Evolutionary conservation across 2,888 invertebrate genomes (phyloP).

Genomic region (Orthosia cruda): DNA sequence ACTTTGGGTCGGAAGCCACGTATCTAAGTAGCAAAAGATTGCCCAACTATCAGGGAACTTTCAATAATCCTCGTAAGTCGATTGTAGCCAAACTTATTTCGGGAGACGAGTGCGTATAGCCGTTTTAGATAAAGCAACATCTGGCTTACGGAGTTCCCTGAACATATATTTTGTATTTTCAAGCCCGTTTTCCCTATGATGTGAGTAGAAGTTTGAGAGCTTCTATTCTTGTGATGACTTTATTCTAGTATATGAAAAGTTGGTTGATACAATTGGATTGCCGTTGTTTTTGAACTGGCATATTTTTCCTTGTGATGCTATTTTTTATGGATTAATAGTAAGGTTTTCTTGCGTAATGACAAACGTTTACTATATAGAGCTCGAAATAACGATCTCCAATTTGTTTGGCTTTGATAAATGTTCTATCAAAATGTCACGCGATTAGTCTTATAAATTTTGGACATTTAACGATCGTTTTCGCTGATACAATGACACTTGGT

Average conservation of each 20-base stretch:
- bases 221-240: slow-evolving; percentile 45
- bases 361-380: too few species aligned
- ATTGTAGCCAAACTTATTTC: slow-evolving; percentile 81
- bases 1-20: slow-evolving; percentile 82
- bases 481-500: too few species aligned
- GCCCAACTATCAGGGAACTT: slow-evolving; percentile 84
- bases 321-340: too few species aligned
- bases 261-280: slow-evolving; percentile 15
- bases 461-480: too few species aligned
- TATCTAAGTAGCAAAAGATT: slow-evolving; percentile 84
- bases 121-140: slow-evolving; percentile 70
- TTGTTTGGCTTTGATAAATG: too few species aligned
- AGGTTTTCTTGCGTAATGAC: too few species aligned
- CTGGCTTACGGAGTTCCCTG: slow-evolving; percentile 64
- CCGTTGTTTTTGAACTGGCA: not conserved
- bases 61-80: slow-evolving; percentile 85
- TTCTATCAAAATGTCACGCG: too few species aligned
- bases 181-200: slow-evolving; percentile 55
- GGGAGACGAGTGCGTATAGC: slow-evolving; percentile 69
- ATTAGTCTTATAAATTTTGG: too few species aligned
- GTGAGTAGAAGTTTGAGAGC: slow-evolving; percentile 57
- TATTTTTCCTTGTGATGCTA: not conserved
- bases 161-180: slow-evolving; percentile 66
- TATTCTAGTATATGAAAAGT: slow-evolving; percentile 31
- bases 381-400: too few species aligned